Base-by-base conservation (phyloP, 2,888 invertebrate species). In the Melangyna quadrimaculata region DNA sequence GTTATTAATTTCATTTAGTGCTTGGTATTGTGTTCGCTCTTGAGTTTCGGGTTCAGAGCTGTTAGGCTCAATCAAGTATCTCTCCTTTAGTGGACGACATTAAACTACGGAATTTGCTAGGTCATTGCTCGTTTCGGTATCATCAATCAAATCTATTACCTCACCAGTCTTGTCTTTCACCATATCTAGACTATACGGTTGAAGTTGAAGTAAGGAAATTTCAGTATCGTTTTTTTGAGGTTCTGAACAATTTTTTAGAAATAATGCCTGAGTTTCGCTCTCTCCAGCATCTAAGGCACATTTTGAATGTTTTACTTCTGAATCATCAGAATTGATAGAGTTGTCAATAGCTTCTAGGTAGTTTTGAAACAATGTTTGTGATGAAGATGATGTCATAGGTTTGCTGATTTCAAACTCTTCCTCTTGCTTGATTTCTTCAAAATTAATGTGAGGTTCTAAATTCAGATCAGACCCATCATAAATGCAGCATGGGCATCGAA, bases 401-500 rank as follows among this genome's bases (percentile, higher is more conserved):
- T 5, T 0, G 24, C 0, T 8, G 1, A 7, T 51, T 22, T 2
- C n/a, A 0, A 27, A 3, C 4, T 51, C 51, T n/a, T 27, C n/a
- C 3, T 51, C n/a, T 8, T 51, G 51, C 14, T 24, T 27, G n/a
- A 14, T 2, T 6, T 22, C 24, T 7, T 3, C 6, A 2, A n/a
- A 51, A 51, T 6, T 14, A 1, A 51, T 8, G 17, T 7, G 17
- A n/a, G 9, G 22, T 22, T 22, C 37, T 22, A 9, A 7, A 14
- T 14, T 19, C 14, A 5, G 5, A 24, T 40, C 14, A 14, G 5
- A 6, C 2, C 17, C 45, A 14, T 19, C 4, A 19, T 40, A 32
- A 8, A 53, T 2, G 22, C 83, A 83, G 10, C 83, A 83, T 1
- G 78, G 83, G 17, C 83, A 83, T 2, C 29, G 10, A 17, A 10